Base-by-base conservation (phyloP, 1,140 invertebrate species). In the Drosophila tropicalis region DNA sequence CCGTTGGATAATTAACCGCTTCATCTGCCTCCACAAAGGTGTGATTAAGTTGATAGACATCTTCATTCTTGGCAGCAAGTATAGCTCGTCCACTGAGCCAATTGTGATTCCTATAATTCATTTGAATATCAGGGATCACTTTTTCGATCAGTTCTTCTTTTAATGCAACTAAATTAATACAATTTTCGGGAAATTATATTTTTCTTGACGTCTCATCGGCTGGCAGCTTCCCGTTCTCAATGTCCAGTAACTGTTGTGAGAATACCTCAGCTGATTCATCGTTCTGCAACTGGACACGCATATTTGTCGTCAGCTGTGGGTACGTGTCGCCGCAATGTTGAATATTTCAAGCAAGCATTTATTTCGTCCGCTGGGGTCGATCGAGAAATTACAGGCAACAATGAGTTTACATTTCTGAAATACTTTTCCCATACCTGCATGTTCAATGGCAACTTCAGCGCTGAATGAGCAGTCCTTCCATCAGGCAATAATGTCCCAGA, bases 361-460 rank as follows among this genome's bases (percentile, higher is more conserved):
- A n/a, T n/a, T n/a, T n/a, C n/a, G n/a, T n/a, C n/a, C n/a, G n/a
- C n/a, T n/a, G n/a, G n/a, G n/a, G n/a, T n/a, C n/a, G n/a, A n/a
- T n/a, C n/a, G n/a, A n/a, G n/a, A n/a, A n/a, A n/a, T n/a, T n/a
- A n/a, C n/a, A n/a, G n/a, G n/a, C n/a, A n/a, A 62, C 60, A 62
- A 62, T 39, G 36, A 17, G 39, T 62, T 62, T 10, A 62, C 60
- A 62, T 62, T 25, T 62, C 60, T 62, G 60, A 5, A 41, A 62
- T 22, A 22, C 15, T 62, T 62, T 62, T 62, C 40, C 60, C 60
- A 62, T 19, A 12, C 60, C 60, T 44, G 39, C 60, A 62, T 44
- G 22, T 62, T 62, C 60, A 62, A 62, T 36, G 34, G 34, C 0
- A 36, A 36, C 34, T 36, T 36, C 34, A 12, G 9, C n/a, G 17